Conservation (phyloP, 2,888 invertebrate genomes). For the Plagodis dolabraria region DNA sequence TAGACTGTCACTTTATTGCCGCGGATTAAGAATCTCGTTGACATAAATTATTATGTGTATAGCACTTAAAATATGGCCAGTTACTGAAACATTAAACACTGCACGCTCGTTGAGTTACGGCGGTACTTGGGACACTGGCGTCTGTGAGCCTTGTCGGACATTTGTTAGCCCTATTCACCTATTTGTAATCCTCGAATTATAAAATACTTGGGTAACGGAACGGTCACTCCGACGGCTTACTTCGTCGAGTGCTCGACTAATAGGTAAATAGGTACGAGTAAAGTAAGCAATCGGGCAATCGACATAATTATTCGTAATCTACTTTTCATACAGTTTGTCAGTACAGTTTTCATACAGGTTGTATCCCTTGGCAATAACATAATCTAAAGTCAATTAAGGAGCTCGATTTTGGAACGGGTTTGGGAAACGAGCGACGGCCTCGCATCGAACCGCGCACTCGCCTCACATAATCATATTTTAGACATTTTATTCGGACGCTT, state of each 20-base stretch:
- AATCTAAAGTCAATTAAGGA: conserved; percentile 61
- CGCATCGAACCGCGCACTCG: conserved; percentile 43
- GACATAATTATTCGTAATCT: background rate
- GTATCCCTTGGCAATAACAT: conserved; percentile 32
- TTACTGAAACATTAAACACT: conserved; percentile 51
- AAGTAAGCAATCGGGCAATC: background rate
- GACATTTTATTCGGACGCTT: conserved; percentile 53
- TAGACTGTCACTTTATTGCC: conserved; percentile 69
- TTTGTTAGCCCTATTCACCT: conserved; percentile 23
- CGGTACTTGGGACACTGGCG: conserved; percentile 6
- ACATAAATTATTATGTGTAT: conserved; percentile 70
- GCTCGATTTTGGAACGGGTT: conserved; percentile 46
- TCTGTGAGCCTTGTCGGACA: conserved; percentile 18
- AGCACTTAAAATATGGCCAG: conserved; percentile 56
- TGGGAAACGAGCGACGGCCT: conserved; percentile 20
- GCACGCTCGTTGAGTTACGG: conserved; percentile 30
- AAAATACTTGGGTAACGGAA: background rate
- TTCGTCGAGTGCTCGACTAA: background rate
- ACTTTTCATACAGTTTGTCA: conserved; percentile 40
- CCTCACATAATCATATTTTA: conserved; percentile 55
- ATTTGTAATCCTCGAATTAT: conserved; percentile 20
- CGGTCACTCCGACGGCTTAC: conserved; percentile 3
- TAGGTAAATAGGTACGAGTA: background rate
- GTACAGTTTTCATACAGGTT: conserved; percentile 41
- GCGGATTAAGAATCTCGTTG: conserved; percentile 75